These are phyloP conservation scores for Orchestes rusci DNA, from an alignment of 2,888 invertebrate genomes.

Conservation along the genomic window DNA sequence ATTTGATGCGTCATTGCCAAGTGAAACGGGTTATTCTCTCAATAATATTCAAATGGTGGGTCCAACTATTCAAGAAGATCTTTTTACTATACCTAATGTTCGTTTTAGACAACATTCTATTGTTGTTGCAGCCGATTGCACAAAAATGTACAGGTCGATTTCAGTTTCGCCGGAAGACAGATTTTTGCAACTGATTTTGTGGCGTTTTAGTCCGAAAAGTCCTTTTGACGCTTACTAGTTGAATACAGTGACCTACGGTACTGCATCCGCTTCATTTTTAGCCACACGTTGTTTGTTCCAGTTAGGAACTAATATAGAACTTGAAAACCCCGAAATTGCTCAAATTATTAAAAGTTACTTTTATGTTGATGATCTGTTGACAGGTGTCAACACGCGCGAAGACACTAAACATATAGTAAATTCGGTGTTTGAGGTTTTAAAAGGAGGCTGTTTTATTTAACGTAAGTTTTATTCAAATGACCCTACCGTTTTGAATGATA, in stretches of 20 bases:
- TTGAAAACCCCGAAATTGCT: slow-evolving; percentile 12
- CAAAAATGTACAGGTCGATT: slow-evolving; percentile 25
- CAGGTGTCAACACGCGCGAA: background rate
- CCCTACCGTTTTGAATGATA: slow-evolving; percentile 1
- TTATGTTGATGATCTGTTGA: slow-evolving; percentile 25
- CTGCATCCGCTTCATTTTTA: slow-evolving; percentile 17
- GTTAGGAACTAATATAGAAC: slow-evolving; percentile 15
- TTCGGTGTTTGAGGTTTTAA: slow-evolving; percentile 1
- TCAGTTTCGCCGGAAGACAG: slow-evolving; percentile 11
- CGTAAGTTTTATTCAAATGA: slow-evolving; percentile 7
- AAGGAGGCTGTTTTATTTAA: slow-evolving; percentile 6
- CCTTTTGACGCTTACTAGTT: slow-evolving; percentile 12
- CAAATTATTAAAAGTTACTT: slow-evolving; percentile 21
- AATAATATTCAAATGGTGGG: no score
- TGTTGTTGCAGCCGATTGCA: slow-evolving; percentile 20
- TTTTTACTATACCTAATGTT: slow-evolving; percentile 15
- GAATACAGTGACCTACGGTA: slow-evolving; percentile 23
- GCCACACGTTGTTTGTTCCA: slow-evolving; percentile 20
- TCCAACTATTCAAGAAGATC: no score
- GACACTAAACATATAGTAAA: slow-evolving; percentile 2
- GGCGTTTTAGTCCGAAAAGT: slow-evolving; percentile 11
- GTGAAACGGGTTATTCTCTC: no score
- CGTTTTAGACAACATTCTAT: no score
- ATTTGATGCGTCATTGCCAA: no score
- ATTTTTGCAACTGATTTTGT: slow-evolving; percentile 18